A percentile compares a stretch with the other conserved stretches of the same genome.
Evolutionary conservation across 37 sponge, comb jelly and placozoan species (phyloP).

Genomic region (Tethya wilhelma): DNA sequence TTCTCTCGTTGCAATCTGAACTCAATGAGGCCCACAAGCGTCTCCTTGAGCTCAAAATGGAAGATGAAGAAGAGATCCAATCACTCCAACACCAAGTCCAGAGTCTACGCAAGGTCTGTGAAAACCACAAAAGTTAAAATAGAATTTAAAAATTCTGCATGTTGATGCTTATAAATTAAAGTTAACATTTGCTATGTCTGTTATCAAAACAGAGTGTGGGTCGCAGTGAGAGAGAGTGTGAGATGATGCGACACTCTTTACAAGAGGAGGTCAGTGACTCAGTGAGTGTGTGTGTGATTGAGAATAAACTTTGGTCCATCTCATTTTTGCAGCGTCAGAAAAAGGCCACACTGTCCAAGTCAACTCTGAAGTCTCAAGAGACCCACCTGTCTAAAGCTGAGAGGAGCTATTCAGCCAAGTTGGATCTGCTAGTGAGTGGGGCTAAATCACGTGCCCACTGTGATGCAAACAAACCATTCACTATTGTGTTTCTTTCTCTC

Average conservation of each 20-base stretch:
- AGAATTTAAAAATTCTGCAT: background rate
- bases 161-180: background rate
- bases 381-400: conserved; percentile 20
- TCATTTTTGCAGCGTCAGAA: conserved; percentile 49
- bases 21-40: conserved; percentile 12
- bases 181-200: background rate
- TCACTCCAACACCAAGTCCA: conserved; percentile 62
- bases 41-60: conserved; percentile 37
- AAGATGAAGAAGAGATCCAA: conserved; percentile 45
- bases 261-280: conserved; percentile 31
- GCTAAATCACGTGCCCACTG: background rate
- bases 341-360: conserved; percentile 8
- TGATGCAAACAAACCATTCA: background rate
- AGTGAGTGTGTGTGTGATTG: background rate
- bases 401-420: conserved; percentile 7
- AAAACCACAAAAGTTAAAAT: background rate
- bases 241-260: conserved; percentile 22
- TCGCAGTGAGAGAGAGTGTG: conserved; percentile 51
- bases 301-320: background rate
- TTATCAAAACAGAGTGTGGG: conserved; percentile 33
- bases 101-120: conserved; percentile 66
- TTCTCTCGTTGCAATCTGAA: conserved; percentile 22
- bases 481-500: conserved; percentile 20
- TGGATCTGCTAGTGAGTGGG: conserved; percentile 58
- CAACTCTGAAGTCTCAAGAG: conserved; percentile 25